phyloP scores from a whole-genome alignment of 2,113 vertebrate genomes.

The Sinocyclocheilus anshuiensis region DNA sequence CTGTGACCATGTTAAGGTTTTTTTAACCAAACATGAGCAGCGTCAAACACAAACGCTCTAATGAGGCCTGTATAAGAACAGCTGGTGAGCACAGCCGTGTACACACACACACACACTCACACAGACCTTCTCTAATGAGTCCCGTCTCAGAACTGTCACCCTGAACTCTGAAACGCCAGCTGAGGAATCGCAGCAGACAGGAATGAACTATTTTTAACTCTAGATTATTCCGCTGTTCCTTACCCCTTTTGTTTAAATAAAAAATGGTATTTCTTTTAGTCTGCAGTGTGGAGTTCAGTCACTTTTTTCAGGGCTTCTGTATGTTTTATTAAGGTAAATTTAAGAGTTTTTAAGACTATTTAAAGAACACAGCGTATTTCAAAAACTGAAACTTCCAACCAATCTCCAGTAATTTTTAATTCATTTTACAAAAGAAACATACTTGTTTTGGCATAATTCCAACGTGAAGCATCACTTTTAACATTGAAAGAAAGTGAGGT shows the following conservation, averaged over 20 bases:
- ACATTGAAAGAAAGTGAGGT: neutral
- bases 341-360: neutral
- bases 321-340: neutral
- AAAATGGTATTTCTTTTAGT: neutral
- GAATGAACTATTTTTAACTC: slow-evolving; percentile 1
- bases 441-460: too few species aligned
- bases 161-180: neutral
- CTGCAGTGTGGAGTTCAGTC: neutral
- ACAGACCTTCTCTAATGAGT: slow-evolving; percentile 12
- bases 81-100: neutral
- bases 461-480: neutral
- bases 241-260: neutral
- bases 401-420: too few species aligned
- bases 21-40: slow-evolving; percentile 1
- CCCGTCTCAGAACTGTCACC: slow-evolving; percentile 25
- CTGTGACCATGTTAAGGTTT: neutral
- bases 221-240: neutral
- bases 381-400: neutral
- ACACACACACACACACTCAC: slow-evolving; percentile 20
- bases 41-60: neutral
- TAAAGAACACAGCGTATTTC: too few species aligned
- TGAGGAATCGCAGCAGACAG: slow-evolving; percentile 28
- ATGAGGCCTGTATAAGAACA: slow-evolving; percentile 10
- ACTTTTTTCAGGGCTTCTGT: neutral
- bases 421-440: neutral